Evolutionary conservation across 2,797 vertebrate genomes (phyloP).

Genomic region (Mionectes olivaceus): DNA sequence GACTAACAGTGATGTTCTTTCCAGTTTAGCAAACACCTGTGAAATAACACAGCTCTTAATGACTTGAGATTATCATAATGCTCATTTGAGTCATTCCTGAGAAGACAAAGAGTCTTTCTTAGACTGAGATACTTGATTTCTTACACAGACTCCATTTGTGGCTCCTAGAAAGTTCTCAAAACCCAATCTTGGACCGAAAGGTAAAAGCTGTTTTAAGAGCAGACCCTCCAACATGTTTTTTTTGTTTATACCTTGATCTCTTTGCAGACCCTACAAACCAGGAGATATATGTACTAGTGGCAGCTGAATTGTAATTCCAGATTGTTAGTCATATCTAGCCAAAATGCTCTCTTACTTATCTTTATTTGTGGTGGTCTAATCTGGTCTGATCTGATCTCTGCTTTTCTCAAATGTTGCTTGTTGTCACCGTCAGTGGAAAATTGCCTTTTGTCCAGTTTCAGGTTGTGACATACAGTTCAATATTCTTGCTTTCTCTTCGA

Average conservation of each 20-base stretch:
- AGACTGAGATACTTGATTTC: background rate
- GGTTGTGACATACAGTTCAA: background rate
- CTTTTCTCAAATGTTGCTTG: background rate
- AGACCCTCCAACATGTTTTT: background rate
- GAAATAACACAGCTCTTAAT: background rate
- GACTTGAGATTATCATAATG: background rate
- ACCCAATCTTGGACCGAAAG: background rate
- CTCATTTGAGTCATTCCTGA: background rate
- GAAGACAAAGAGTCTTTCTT: background rate
- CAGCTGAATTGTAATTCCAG: background rate
- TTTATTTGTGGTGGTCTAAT: background rate
- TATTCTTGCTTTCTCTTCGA: background rate
- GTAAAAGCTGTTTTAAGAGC: background rate
- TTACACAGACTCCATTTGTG: background rate
- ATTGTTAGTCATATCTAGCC: background rate
- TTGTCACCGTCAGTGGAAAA: background rate
- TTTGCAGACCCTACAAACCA: background rate
- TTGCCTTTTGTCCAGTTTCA: background rate
- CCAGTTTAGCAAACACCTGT: background rate
- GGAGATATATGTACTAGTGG: background rate
- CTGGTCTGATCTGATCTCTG: background rate
- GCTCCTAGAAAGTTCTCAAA: background rate
- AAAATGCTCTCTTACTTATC: background rate
- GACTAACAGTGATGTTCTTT: background rate
- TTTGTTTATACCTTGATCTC: background rate